Evolutionary conservation across 37 sponge, comb jelly and placozoan genomes (phyloP).

Genomic region (Aphrocallistes beatrix): DNA sequence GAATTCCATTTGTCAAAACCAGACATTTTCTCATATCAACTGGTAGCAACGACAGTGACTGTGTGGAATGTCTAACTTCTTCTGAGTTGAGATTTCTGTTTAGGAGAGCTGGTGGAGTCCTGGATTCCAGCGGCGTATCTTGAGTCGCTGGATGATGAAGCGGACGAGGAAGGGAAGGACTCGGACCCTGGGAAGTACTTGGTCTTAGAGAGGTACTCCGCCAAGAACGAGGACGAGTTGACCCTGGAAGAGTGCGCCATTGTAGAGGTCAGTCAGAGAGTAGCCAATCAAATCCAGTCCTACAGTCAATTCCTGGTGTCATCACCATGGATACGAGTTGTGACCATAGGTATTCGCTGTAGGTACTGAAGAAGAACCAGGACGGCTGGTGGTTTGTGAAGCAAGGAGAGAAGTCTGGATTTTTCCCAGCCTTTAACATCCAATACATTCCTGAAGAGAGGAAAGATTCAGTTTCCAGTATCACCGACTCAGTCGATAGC

Average conservation of each 20-base stretch:
- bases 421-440: conserved; percentile 3
- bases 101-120: not conserved
- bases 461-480: too few species aligned
- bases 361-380: not conserved
- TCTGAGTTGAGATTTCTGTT: too few species aligned
- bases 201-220: not conserved
- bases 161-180: not conserved
- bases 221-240: not conserved
- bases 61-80: too few species aligned
- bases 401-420: not conserved
- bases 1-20: not conserved
- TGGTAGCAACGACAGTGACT: not conserved
- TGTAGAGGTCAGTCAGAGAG: not conserved
- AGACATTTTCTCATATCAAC: too few species aligned
- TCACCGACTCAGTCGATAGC: not conserved
- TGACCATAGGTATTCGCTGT: too few species aligned
- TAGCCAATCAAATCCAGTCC: too few species aligned
- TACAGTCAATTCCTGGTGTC: too few species aligned
- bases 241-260: not conserved
- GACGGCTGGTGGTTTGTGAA: not conserved
- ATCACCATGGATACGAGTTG: too few species aligned
- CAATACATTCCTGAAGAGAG: too few species aligned
- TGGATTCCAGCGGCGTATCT: not conserved
- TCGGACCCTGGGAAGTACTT: not conserved
- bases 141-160: not conserved